Percentiles rank a stretch among this genome's conserved stretches.
Conservation (phyloP, 2,888 invertebrate species). For the Dasypogon diadema region DNA sequence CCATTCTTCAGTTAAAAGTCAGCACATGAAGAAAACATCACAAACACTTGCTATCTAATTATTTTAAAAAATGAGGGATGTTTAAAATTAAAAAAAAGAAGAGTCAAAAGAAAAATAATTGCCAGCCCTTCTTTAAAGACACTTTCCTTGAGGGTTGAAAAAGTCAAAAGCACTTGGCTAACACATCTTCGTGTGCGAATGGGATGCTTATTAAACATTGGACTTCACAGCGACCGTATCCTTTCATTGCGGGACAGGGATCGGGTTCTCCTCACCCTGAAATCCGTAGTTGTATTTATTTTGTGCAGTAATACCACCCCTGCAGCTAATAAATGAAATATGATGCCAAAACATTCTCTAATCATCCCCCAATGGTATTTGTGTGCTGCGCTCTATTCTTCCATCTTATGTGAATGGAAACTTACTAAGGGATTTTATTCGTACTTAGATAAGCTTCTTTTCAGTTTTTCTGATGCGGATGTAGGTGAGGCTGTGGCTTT, state of each 20-base stretch:
- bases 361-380: constrained; percentile 57
- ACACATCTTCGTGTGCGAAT: constrained; percentile 8
- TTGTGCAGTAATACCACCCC: constrained; percentile 53
- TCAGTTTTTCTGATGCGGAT: neutral
- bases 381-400: constrained; percentile 11
- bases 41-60: constrained; percentile 30
- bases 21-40: constrained; percentile 8
- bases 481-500: constrained; percentile 16
- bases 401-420: neutral
- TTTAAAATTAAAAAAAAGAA: neutral
- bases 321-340: constrained; percentile 60
- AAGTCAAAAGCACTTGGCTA: constrained; percentile 43
- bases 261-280: neutral
- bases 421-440: constrained; percentile 11
- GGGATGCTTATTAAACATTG: neutral
- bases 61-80: constrained; percentile 42
- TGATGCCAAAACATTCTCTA: constrained; percentile 60
- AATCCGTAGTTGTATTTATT: constrained; percentile 41
- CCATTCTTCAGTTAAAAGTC: constrained; percentile 3
- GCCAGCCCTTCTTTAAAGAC: constrained; percentile 8
- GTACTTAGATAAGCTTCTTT: constrained; percentile 36
- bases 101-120: constrained; percentile 16
- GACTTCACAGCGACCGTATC: neutral
- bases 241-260: neutral
- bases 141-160: constrained; percentile 19